Conservation (phyloP, 2,113 vertebrate species). For the Laticauda laticaudata region DNA sequence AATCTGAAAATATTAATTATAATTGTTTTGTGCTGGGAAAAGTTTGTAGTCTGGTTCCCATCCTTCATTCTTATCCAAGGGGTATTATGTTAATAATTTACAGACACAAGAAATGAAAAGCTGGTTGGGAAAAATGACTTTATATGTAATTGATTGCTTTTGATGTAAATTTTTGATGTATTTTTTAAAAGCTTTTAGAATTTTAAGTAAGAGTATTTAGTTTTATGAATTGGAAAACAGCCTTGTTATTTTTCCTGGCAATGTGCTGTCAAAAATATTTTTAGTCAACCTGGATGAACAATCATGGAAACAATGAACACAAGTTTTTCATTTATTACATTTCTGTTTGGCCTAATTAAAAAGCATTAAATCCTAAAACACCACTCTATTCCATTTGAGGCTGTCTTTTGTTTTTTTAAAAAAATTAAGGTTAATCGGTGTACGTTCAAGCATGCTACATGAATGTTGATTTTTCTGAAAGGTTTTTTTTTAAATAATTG, state of each 20-base stretch:
- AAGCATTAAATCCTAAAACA: slow-evolving; percentile 11
- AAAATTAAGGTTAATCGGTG: slow-evolving; percentile 14
- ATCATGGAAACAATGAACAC: slow-evolving; percentile 7
- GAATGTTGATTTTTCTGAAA: neutral
- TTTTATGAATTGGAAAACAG: slow-evolving; percentile 20
- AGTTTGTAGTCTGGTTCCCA: neutral
- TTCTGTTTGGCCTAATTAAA: slow-evolving; percentile 15
- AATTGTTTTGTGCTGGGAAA: neutral
- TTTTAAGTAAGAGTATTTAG: neutral
- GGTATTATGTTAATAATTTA: neutral
- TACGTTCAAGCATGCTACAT: neutral
- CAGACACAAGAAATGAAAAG: neutral
- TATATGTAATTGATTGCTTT: neutral
- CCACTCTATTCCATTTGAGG: slow-evolving; percentile 2
- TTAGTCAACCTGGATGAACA: slow-evolving; percentile 24
- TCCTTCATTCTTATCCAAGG: neutral
- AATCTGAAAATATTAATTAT: neutral
- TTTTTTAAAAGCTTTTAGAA: neutral
- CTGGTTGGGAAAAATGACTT: neutral
- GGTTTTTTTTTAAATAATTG: neutral
- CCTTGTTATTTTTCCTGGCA: neutral
- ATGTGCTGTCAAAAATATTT: slow-evolving; percentile 16
- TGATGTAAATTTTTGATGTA: neutral
- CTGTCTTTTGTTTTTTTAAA: neutral
- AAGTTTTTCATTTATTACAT: slow-evolving; percentile 10